A percentile compares a stretch with the other conserved stretches of the same genome.
phyloP scores from a whole-genome alignment of 2,113 vertebrate species.

The Misgurnus anguillicaudatus region DNA sequence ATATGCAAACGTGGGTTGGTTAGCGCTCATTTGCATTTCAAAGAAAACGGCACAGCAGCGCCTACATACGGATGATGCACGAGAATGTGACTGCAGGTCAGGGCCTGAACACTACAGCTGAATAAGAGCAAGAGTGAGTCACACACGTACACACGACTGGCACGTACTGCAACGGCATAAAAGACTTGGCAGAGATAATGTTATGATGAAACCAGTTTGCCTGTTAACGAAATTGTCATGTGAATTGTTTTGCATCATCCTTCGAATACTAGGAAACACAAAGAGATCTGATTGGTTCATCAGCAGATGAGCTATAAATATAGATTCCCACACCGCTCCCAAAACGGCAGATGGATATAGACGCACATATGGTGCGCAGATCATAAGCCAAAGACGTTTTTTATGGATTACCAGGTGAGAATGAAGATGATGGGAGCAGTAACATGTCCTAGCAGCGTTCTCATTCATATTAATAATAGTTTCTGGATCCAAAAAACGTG shows the following conservation, averaged over 20 bases:
- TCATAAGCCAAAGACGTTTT: constrained; percentile 22
- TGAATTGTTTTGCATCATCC: constrained; percentile 2
- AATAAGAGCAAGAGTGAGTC: neutral
- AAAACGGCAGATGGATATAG: constrained; percentile 24
- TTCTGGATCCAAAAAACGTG: too few species aligned
- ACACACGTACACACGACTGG: neutral
- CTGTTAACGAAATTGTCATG: neutral
- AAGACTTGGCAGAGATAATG: too few species aligned
- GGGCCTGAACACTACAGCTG: neutral
- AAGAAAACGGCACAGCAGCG: constrained; percentile 35
- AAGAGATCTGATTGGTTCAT: constrained; percentile 30
- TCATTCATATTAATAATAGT: too few species aligned
- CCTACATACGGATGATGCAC: constrained; percentile 41
- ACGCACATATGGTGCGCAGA: constrained; percentile 8
- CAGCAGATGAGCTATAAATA: constrained; percentile 56
- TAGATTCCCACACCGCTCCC: constrained; percentile 13
- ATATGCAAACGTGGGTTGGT: constrained; percentile 36
- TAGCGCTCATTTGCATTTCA: constrained; percentile 32
- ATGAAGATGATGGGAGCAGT: neutral
- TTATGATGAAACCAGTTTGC: constrained; percentile 9
- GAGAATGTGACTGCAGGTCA: constrained; percentile 44
- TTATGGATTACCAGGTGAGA: constrained; percentile 37
- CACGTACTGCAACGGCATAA: constrained; percentile 11
- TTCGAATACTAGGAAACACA: constrained; percentile 32
- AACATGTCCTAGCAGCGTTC: too few species aligned